Evolutionary conservation across 2,113 vertebrate species (phyloP).

Genomic region (Macaca mulatta): DNA sequence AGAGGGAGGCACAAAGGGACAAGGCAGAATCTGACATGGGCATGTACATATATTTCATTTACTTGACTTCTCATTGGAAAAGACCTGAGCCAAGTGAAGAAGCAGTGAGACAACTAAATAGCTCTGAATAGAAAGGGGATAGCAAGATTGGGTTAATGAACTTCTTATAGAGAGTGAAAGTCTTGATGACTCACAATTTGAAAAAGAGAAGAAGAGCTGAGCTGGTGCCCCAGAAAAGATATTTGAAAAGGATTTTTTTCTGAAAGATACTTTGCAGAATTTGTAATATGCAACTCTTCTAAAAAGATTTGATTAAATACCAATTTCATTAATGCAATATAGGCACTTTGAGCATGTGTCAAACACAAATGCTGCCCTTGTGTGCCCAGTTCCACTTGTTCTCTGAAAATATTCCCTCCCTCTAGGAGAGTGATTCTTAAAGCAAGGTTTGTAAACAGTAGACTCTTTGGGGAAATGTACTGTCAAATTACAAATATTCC

Average conservation of each 20-base stretch:
- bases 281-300: not conserved
- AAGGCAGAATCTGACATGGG: not conserved
- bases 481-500: not conserved
- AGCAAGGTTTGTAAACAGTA: not conserved
- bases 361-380: not conserved
- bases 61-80: slow-evolving; percentile 15
- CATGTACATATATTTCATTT: not conserved
- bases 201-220: not conserved
- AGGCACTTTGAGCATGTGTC: not conserved
- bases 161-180: not conserved
- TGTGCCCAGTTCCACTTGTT: not conserved
- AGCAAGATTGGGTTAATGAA: not conserved
- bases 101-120: not conserved
- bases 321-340: not conserved
- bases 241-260: slow-evolving; percentile 9
- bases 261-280: not conserved
- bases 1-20: not conserved
- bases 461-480: not conserved
- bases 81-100: not conserved
- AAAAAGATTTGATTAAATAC: not conserved
- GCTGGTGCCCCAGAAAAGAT: not conserved
- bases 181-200: not conserved
- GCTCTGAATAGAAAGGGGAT: not conserved
- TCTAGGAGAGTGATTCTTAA: not conserved
- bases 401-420: not conserved